Conservation (phyloP, 2,888 invertebrate species). For the Tyria jacobaeae region DNA sequence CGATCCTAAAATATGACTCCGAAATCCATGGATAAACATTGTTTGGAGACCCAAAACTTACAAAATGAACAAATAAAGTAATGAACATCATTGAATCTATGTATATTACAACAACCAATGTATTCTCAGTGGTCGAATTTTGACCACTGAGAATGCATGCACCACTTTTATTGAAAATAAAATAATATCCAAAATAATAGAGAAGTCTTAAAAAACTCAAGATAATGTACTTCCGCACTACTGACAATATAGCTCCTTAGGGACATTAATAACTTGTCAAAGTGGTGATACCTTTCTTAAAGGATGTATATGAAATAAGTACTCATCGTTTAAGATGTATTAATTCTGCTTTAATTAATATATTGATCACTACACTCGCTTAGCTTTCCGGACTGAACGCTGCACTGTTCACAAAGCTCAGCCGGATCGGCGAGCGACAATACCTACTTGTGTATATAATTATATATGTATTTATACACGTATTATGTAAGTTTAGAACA, state of each 20-base stretch:
- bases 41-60: too few species aligned
- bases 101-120: too few species aligned
- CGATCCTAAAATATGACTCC: too few species aligned
- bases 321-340: constrained; percentile 15
- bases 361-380: constrained; percentile 37
- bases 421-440: not conserved
- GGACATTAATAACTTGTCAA: not conserved
- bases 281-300: not conserved
- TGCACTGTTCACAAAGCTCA: constrained; percentile 13
- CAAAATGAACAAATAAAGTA: too few species aligned
- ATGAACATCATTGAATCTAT: too few species aligned
- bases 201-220: not conserved
- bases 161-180: too few species aligned
- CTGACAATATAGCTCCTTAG: too few species aligned
- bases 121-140: too few species aligned
- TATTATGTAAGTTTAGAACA: constrained; percentile 33
- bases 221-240: too few species aligned
- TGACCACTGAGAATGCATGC: too few species aligned
- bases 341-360: constrained; percentile 34
- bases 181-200: not conserved
- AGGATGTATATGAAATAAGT: not conserved
- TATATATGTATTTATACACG: constrained; percentile 11
- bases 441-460: not conserved
- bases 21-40: too few species aligned
- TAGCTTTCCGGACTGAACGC: constrained; percentile 16